Percentiles rank a stretch among this genome's conserved stretches.
These are phyloP conservation scores for Graphium colonna DNA, from an alignment of 2,888 invertebrate species.

Conservation along the genomic window DNA sequence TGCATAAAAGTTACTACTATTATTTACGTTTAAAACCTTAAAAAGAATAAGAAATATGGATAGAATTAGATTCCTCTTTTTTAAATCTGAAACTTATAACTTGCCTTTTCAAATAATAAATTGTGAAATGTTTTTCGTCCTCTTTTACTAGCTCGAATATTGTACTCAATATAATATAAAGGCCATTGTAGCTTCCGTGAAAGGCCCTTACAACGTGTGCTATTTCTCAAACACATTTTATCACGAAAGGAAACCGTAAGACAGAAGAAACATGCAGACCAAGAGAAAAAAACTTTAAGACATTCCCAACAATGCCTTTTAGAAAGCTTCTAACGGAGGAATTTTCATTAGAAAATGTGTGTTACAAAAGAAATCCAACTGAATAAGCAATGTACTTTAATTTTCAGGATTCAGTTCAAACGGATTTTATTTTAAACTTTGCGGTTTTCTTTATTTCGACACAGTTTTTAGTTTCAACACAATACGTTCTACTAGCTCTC, in stretches of 20 bases:
- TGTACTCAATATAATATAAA: too few relatives aligned
- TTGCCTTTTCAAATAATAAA: too few relatives aligned
- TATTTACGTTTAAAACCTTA: too few relatives aligned
- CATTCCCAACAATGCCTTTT: conserved; percentile 19
- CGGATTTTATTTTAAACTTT: neutral
- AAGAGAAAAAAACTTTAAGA: conserved; percentile 17
- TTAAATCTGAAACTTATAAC: too few relatives aligned
- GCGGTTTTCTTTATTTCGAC: neutral
- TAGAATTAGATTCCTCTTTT: too few relatives aligned
- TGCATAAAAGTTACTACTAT: too few relatives aligned
- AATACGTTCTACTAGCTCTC: too few relatives aligned
- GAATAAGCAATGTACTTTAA: conserved; percentile 17
- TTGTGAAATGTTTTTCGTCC: too few relatives aligned
- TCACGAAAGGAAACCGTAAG: conserved; percentile 9
- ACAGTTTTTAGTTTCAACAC: conserved; percentile 1
- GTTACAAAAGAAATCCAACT: conserved; percentile 20
- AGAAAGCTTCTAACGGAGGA: conserved; percentile 16
- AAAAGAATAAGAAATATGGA: too few relatives aligned
- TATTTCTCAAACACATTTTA: conserved; percentile 16
- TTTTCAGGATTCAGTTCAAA: conserved; percentile 1
- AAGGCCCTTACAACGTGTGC: conserved; percentile 8
- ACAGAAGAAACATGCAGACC: conserved; percentile 3
- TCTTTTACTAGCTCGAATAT: too few relatives aligned
- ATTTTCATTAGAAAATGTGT: conserved; percentile 22
- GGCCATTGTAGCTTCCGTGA: neutral